Conservation (phyloP, 1,140 invertebrate species). For the Calliphora vicina region DNA sequence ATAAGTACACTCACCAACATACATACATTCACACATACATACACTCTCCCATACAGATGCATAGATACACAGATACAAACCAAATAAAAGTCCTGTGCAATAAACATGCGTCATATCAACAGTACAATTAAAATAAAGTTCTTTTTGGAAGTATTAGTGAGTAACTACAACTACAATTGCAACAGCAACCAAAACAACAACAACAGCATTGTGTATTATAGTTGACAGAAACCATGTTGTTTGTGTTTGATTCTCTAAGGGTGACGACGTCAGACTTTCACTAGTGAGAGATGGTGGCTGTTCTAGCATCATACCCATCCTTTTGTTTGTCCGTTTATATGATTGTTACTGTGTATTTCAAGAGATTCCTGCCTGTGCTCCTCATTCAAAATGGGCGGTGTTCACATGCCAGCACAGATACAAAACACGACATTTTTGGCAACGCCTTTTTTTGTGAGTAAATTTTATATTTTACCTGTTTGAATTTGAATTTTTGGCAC, state of each 20-base stretch:
- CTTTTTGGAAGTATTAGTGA: not conserved
- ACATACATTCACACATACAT: not conserved
- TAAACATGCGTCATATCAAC: conserved; percentile 9
- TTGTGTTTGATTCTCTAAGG: conserved; percentile 21
- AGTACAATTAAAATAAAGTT: not conserved
- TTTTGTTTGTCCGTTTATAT: not conserved
- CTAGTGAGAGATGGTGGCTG: not conserved
- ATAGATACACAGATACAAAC: not conserved
- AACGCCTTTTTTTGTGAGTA: conserved; percentile 8
- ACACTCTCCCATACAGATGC: too few species aligned
- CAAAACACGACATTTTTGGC: not conserved
- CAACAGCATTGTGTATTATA: not conserved
- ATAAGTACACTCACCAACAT: too few species aligned
- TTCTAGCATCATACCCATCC: not conserved
- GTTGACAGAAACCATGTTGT: conserved; percentile 30
- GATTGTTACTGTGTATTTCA: not conserved
- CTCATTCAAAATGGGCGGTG: not conserved
- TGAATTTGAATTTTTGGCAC: not conserved
- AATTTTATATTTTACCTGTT: not conserved
- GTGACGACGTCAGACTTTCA: not conserved
- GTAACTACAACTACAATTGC: not conserved
- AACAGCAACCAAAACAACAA: not conserved
- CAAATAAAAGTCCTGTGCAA: not conserved
- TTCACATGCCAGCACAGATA: not conserved
- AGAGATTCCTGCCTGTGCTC: not conserved